Evolutionary conservation across 2,113 vertebrate genomes (phyloP), one percentile per base, ranked within the genome.

Genomic region (Herpetotheres cachinnans): DNA sequence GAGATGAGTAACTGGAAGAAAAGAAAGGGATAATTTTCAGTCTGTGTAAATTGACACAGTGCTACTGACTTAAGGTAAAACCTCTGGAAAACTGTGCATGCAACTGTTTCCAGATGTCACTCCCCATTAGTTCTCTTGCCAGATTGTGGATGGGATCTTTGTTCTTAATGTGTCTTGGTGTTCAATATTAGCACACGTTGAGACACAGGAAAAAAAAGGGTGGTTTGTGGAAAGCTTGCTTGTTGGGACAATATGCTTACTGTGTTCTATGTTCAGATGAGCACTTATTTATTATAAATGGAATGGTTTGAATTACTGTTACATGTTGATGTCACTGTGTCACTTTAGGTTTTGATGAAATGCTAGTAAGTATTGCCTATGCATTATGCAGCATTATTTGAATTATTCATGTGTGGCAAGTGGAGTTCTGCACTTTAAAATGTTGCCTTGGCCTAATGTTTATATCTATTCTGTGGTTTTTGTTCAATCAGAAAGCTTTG

Each of bases 371-470:
- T 93, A 88, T 95, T 11, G 40, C 26, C 44, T 93, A 61, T 94
- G 89, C 83, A 97, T 95, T 97, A 84, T 90, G 69, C 61, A 86
- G 84, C 19, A 5, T 82, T 81, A 36, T 55, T 70, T 96, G 59
- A 89, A 89, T 95, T 87, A 96, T 82, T 95, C 49, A 70, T 71
- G 10, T 56, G 40, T 94, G 88, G 71, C 84, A 96, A 94, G 87
- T 95, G 85, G 77, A 95, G 82, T 93, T 95, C 55, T 96, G 81
- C 91, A 93, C 95, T 97, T 97, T 89, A 96, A 97, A 97, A 95
- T 77, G 55, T 93, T 97, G 88, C 72, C 80, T 94, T 97, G 89
- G 86, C 88, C 86, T 95, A 82, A 38, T 83, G 72, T 92, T 92
- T 91, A 21, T 91, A 87, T 89, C 95, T 91, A 86, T 71, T 85